phyloP scores from a whole-genome alignment of 2,797 vertebrate genomes.

The Heterohyrax brucei region DNA sequence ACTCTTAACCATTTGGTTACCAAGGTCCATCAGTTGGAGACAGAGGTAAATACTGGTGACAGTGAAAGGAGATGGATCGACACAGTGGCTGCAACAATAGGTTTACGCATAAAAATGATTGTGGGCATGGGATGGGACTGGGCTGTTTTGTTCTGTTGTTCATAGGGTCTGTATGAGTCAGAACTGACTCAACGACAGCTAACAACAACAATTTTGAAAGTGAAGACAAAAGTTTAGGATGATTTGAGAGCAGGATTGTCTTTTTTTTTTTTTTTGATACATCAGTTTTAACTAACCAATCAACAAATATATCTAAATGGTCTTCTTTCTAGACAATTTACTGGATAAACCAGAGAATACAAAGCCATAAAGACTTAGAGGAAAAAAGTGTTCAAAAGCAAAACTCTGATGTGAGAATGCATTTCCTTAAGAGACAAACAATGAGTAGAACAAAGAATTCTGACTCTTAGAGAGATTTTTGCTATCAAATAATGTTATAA shows the following conservation, averaged over 20 bases:
- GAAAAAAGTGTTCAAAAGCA: background rate
- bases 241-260: background rate
- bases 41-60: background rate
- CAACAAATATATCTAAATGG: background rate
- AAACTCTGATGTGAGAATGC: constrained; percentile 29
- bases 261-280: background rate
- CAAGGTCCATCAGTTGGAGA: background rate
- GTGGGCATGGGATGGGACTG: no score
- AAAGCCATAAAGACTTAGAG: constrained; percentile 10
- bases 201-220: background rate
- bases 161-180: no score
- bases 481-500: background rate
- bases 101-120: no score
- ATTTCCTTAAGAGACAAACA: constrained; percentile 54
- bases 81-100: no score
- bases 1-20: background rate
- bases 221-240: background rate
- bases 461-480: constrained; percentile 26
- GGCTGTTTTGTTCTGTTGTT: no score
- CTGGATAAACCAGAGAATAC: background rate
- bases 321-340: background rate
- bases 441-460: background rate
- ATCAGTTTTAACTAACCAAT: background rate
- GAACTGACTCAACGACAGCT: no score
- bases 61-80: no score